Evolutionary conservation across 2,888 invertebrate genomes (phyloP), one percentile per base, ranked within the genome.

Genomic region (Laothoe populi): DNA sequence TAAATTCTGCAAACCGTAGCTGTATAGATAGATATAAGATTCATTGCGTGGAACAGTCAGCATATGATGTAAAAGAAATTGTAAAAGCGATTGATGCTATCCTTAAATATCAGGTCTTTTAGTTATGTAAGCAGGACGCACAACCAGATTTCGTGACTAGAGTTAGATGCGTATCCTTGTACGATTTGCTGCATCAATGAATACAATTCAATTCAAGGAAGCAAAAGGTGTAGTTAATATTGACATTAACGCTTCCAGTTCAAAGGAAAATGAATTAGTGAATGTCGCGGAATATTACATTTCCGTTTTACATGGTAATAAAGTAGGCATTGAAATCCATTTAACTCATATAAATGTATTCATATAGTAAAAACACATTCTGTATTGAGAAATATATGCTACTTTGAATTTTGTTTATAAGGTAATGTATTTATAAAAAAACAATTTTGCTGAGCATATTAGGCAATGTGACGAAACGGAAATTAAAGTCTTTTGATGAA

Each of bases 91-190:
- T 59, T 59, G 24, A 44, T 59, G 42, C 24, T 45, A 59, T 44
- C 26, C 45, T 59, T 59, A 5, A 26, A 42, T 59, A n/a, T n/a
- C n/a, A n/a, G n/a, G 11, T 44, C 24, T 59, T 31, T 13, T 45
- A 13, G n/a, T 59, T 59, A 42, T 58, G 46, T 35, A 31, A 65
- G 66, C 66, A 71, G 77, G 75, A 74, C 74, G 65, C 65, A 65
- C 62, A 63, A 65, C 65, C 68, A 69, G 63, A 64, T 67, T 71
- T 68, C 59, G 69, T 64, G 49, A 60, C 63, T 16, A 64, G 62
- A 72, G 66, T 63, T 60, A 63, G 61, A 59, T 57, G 63, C 63
- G 66, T 68, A 63, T n/a, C n/a, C n/a, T n/a, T n/a, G n/a, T 62
- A 53, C 57, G 64, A 66, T 68, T 67, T 63, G 62, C 60, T 66